Evolutionary conservation across 2,888 invertebrate species (phyloP).

Genomic region (Drosophila kuntzei): DNA sequence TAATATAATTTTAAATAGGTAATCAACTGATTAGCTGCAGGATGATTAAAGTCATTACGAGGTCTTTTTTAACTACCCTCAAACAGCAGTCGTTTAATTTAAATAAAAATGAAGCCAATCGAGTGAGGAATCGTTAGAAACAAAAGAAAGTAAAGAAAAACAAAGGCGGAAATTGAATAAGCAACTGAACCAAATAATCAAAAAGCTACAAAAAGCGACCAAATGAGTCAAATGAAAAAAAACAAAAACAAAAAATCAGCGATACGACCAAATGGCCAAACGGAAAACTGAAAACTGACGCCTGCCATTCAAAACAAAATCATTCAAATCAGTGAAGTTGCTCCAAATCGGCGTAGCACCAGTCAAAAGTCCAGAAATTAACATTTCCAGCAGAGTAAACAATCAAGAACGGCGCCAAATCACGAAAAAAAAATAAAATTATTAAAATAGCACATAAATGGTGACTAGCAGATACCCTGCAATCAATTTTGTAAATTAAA

Average conservation of each 20-base stretch:
- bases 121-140: constrained; percentile 37
- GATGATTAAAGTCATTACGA: constrained; percentile 27
- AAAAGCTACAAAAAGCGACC: constrained; percentile 54
- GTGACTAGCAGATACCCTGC: not conserved
- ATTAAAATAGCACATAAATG: not conserved
- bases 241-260: constrained; percentile 40
- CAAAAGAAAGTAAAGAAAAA: constrained; percentile 31
- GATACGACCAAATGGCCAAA: constrained; percentile 27
- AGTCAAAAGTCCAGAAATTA: constrained; percentile 80
- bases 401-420: constrained; percentile 63
- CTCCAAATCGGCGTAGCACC: constrained; percentile 53
- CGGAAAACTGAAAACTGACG: constrained; percentile 50
- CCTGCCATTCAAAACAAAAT: constrained; percentile 65
- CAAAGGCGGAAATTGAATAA: constrained; percentile 72
- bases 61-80: constrained; percentile 23
- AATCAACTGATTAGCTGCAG: constrained; percentile 18
- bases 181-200: constrained; percentile 76
- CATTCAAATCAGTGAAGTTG: constrained; percentile 66
- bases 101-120: constrained; percentile 67
- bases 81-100: constrained; percentile 38
- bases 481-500: not conserved
- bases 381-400: constrained; percentile 79
- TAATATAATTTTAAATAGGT: not conserved
- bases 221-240: constrained; percentile 15
- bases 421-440: constrained; percentile 36